These are phyloP conservation scores for Apeltes quadracus DNA, from an alignment of 2,113 vertebrate species.

Conservation along the genomic window DNA sequence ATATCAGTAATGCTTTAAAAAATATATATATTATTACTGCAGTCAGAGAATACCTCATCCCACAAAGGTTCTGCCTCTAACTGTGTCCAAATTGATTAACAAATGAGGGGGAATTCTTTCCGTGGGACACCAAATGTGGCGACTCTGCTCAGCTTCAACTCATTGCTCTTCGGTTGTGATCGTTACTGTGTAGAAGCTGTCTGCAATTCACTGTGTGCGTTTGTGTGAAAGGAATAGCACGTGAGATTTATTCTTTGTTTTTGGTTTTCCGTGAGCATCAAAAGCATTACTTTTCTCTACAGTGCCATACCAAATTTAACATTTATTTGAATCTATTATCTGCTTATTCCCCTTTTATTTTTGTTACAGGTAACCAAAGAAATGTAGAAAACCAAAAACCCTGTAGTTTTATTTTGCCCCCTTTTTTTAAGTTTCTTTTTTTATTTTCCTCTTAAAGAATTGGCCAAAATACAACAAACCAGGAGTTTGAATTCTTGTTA, in stretches of 20 bases:
- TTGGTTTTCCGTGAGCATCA: conserved; percentile 68
- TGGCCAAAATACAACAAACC: conserved; percentile 81
- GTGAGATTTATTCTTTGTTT: conserved; percentile 70
- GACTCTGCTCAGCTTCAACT: conserved; percentile 76
- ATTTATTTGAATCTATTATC: conserved; percentile 65
- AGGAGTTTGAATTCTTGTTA: conserved; percentile 70
- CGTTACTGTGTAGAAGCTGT: conserved; percentile 78
- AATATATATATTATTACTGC: conserved; percentile 75
- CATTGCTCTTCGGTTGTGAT: conserved; percentile 78
- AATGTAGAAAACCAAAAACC: conserved; percentile 87
- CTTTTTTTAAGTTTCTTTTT: too few species aligned
- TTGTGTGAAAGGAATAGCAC: conserved; percentile 78
- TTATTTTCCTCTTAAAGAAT: conserved; percentile 64
- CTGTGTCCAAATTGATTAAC: conserved; percentile 74
- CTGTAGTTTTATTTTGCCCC: conserved; percentile 71
- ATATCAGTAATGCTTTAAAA: conserved; percentile 82
- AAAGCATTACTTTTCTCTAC: conserved; percentile 73
- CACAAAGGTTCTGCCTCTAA: conserved; percentile 77
- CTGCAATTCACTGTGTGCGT: conserved; percentile 82
- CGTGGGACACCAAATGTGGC: conserved; percentile 79
- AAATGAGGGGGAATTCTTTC: conserved; percentile 73
- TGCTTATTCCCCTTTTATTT: conserved; percentile 80
- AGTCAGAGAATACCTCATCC: conserved; percentile 85
- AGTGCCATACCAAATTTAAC: conserved; percentile 83
- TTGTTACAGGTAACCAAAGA: conserved; percentile 89